Base-by-base conservation (phyloP, 2,888 invertebrate species). In the Allygus modestus region DNA sequence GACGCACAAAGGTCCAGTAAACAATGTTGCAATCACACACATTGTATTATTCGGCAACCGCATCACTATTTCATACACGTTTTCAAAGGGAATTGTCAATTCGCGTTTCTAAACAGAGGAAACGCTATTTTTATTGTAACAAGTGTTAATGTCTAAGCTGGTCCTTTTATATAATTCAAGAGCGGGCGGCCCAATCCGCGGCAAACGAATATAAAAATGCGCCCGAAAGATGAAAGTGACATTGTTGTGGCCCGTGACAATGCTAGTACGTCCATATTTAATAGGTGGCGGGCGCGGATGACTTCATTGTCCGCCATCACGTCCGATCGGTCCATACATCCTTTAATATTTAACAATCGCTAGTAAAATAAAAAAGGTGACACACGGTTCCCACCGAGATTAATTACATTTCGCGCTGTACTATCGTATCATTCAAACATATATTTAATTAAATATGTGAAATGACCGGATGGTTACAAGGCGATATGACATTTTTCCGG, bases 131-230 rank as follows among this genome's bases (percentile, higher is more conserved):
- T 79, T 79, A 51, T 33, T 79, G 33, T 37, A 37, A 28, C 54
- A 79, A 79, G 79, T 79, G 28, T 79, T 54, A 79, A 79, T 58
- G 79, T 79, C 79, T 79, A 79, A 79, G 79, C 79, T 20, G 79
- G 79, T 58, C 54, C 79, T 79, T 54, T 51, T 79, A 79, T 79
- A 58, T 79, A 79, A 79, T 79, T 54, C 79, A 79, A 77, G 58
- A 33, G 79, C 79, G 58, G 58, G 79, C 33, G 46, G 41, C 31
- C 77, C 43, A 43, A 75, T 75, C 1, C 43, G 54, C 75, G 75
- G 28, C 54, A 26, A 75, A 43, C 75, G 43, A 51, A 79, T 79
- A 79, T 58, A 79, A 79, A 79, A 79, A 31, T 79, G 79, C 79
- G 79, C 28, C 58, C 11, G 33, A 79, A 46, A 79, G 79, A 79